A percentile compares a stretch with the other conserved stretches of the same genome.
Evolutionary conservation across 2,797 vertebrate species (phyloP).

Genomic region (Sebastes hopkinsi): DNA sequence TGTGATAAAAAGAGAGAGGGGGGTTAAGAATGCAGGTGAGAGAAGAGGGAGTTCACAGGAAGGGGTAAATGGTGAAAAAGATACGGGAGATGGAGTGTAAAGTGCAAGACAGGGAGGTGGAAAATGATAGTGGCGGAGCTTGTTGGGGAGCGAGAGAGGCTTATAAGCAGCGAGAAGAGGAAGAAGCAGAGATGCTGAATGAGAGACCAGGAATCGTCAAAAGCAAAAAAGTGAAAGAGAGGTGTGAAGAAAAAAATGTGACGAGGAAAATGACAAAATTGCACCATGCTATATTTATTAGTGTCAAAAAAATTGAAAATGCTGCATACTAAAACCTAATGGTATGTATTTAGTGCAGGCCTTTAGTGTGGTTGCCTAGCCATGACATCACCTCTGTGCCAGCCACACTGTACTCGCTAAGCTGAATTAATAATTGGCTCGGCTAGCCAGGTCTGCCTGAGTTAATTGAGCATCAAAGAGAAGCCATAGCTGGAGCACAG

Average conservation of each 20-base stretch:
- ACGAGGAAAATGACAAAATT: background rate
- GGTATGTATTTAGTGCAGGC: conserved; percentile 28
- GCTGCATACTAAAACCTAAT: conserved; percentile 32
- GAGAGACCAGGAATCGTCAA: conserved; percentile 11
- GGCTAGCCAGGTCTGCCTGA: conserved; percentile 76
- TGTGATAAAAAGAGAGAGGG: background rate
- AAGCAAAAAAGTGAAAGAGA: conserved; percentile 22
- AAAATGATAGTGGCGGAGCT: conserved; percentile 23
- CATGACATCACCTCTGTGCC: conserved; percentile 49
- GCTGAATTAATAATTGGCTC: conserved; percentile 79
- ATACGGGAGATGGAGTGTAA: conserved; percentile 11
- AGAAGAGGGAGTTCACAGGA: conserved; percentile 35
- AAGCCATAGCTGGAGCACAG: conserved; percentile 58
- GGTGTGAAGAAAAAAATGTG: conserved; percentile 14
- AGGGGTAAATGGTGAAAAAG: conserved; percentile 38
- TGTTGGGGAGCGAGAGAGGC: conserved; percentile 19
- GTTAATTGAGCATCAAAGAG: conserved; percentile 81
- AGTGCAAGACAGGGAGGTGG: conserved; percentile 25
- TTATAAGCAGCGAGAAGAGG: background rate
- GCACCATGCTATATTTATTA: conserved; percentile 13
- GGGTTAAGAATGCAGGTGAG: conserved; percentile 45
- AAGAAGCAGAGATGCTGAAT: conserved; percentile 1
- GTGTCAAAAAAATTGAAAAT: conserved; percentile 42
- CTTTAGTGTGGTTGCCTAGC: conserved; percentile 35
- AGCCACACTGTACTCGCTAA: conserved; percentile 51